Evolutionary conservation across 2,113 vertebrate genomes (phyloP).

Genomic region (Chamaetylas fuelleborni): DNA sequence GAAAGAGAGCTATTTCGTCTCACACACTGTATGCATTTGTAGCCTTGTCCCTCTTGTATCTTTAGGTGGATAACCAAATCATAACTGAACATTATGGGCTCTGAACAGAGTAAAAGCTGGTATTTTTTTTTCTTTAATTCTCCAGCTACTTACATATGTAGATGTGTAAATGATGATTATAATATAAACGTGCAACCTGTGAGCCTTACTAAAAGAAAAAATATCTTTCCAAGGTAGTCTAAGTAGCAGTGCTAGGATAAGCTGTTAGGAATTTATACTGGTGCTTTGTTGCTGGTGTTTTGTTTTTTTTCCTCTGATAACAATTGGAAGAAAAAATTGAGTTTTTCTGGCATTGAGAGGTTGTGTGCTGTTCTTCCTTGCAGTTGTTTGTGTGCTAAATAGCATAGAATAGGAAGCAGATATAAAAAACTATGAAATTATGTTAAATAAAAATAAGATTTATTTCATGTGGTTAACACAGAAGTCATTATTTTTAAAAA

Average conservation of each 20-base stretch:
- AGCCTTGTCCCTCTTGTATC: neutral
- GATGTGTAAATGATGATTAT: neutral
- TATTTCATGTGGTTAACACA: neutral
- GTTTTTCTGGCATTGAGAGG: neutral
- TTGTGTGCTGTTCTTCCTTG: neutral
- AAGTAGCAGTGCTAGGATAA: neutral
- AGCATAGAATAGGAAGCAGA: neutral
- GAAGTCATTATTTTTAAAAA: neutral
- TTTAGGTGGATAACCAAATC: neutral
- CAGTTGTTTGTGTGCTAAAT: neutral
- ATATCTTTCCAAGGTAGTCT: neutral
- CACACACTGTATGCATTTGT: rapidly evolving
- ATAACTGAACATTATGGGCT: neutral
- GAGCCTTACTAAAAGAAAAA: neutral
- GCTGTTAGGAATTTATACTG: neutral
- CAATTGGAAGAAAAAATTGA: neutral
- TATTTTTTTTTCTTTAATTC: neutral
- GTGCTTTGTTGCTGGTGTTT: neutral
- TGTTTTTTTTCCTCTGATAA: neutral
- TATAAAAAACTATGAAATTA: neutral
- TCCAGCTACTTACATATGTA: neutral
- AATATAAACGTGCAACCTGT: neutral
- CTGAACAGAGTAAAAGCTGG: neutral
- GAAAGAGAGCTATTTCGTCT: neutral
- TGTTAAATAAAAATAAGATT: neutral